Evolutionary conservation across 2,797 vertebrate genomes (phyloP), one percentile per base, ranked within the genome.

Genomic region (Phataginus tricuspis): DNA sequence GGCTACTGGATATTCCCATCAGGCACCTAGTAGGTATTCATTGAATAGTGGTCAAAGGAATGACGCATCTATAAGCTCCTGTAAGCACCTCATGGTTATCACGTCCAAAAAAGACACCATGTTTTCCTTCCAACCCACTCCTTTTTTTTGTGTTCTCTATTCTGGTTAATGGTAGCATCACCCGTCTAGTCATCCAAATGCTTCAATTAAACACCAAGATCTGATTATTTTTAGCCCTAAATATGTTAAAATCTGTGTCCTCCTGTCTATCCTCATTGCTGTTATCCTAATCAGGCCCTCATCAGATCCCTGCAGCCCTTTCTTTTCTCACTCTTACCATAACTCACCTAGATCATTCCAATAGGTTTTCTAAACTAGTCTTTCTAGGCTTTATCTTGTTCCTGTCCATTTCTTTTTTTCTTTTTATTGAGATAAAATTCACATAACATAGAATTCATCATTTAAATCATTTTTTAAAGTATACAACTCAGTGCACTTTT

Each of bases 401-500:
- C 7, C 5, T 42, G 9, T 85, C n/a, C 29, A 13, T 39, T 78
- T 21, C 42, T 57, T 88, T 77, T 82, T 18, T 69, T 61, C 59
- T 75, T 37, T 11, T 4, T 39, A 49, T 34, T 61, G 18, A 61
- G 42, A 63, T 57, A 85, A 91, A 92, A 86, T n/a, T 61, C 29
- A 45, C 59, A 64, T 55, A 29, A 55, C 63, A 69, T 83, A 59
- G 85, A 89, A 85, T 88, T 78, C 34, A 84, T 37, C 61, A 86
- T 79, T 91, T 92, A 61, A 68, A 74, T 92, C 12, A 92, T 92
- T 87, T 92, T 87, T 90, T 74, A 42, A 85, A 68, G 5, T 87
- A 5, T 61, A 61, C 6, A 27, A 15, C 6, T 94, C 23, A 63
- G 42, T 83, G 29, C 45, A 53, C 86, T 91, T 95, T 84, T n/a